A percentile compares a stretch with the other conserved stretches of the same genome.
Evolutionary conservation across 2,888 invertebrate species (phyloP).

Genomic region (Heliconius hortense): DNA sequence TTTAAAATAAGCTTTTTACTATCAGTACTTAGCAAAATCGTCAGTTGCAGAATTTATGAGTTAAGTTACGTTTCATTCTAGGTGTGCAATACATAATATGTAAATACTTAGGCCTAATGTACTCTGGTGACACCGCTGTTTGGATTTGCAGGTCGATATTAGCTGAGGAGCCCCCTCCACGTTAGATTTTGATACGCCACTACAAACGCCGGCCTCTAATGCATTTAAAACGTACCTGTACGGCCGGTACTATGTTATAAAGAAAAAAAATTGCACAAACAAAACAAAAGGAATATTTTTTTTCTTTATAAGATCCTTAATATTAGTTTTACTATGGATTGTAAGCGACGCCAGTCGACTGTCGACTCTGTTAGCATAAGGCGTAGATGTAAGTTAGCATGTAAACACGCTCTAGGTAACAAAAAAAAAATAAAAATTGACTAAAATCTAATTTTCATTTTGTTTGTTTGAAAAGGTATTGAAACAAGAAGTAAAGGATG

Average conservation of each 20-base stretch:
- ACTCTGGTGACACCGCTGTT: slow-evolving; percentile 74
- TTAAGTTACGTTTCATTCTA: not conserved
- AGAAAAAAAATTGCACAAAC: slow-evolving; percentile 17
- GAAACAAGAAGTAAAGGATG: slow-evolving; percentile 92
- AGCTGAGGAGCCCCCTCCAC: slow-evolving; percentile 69
- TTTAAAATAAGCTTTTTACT: not conserved
- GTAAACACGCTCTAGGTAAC: slow-evolving; percentile 68
- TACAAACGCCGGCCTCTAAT: slow-evolving; percentile 63
- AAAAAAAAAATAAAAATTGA: slow-evolving; percentile 70
- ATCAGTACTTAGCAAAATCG: not conserved
- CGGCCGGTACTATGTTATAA: slow-evolving; percentile 48
- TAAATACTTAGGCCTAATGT: slow-evolving; percentile 37
- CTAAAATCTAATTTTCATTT: slow-evolving; percentile 85
- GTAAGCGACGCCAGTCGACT: slow-evolving; percentile 41
- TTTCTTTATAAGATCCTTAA: slow-evolving; percentile 26
- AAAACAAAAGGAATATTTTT: not conserved
- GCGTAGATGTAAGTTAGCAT: slow-evolving; percentile 71
- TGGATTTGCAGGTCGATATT: slow-evolving; percentile 83
- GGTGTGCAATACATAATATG: not conserved
- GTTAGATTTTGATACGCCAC: slow-evolving; percentile 67
- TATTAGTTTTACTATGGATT: slow-evolving; percentile 32
- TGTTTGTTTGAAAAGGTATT: slow-evolving; percentile 92
- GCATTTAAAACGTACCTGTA: slow-evolving; percentile 72
- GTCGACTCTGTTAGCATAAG: slow-evolving; percentile 52
- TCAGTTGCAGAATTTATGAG: not conserved